These are phyloP conservation scores for Cercopithecus mona DNA, from an alignment of 2,113 vertebrate genomes.

Conservation along the genomic window DNA sequence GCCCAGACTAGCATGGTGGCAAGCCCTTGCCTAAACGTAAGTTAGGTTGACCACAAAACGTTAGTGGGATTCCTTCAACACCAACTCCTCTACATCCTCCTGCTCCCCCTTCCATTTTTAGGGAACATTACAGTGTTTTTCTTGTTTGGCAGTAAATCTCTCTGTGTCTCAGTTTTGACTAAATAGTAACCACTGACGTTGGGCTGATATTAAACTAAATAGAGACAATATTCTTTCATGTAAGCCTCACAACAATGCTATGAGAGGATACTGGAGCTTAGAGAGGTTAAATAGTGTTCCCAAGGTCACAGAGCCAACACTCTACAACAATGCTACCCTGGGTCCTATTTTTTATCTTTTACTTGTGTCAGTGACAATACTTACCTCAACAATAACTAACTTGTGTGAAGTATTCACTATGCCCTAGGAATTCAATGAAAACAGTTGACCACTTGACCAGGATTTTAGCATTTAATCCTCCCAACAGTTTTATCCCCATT, in stretches of 20 bases:
- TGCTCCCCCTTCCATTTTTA: not conserved
- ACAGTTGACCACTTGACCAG: not conserved
- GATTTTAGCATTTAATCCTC: not conserved
- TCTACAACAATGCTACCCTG: not conserved
- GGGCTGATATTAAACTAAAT: not conserved
- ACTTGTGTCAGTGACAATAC: not conserved
- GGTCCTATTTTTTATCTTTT: not conserved
- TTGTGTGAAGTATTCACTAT: not conserved
- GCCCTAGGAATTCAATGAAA: not conserved
- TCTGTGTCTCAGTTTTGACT: not conserved
- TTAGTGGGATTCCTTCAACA: not conserved
- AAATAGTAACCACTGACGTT: not conserved
- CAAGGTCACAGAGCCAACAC: not conserved
- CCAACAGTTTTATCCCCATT: not conserved
- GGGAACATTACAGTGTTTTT: not conserved
- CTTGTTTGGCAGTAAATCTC: not conserved
- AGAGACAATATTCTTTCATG: not conserved
- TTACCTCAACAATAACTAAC: not conserved
- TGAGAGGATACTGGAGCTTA: not conserved
- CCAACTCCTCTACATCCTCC: not conserved
- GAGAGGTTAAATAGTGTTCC: not conserved
- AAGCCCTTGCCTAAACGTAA: not conserved
- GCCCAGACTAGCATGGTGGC: not conserved
- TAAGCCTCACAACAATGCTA: not conserved
- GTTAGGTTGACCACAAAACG: not conserved